Base-by-base conservation (phyloP, 1,140 invertebrate species). In the Papilio polyxenes region DNA sequence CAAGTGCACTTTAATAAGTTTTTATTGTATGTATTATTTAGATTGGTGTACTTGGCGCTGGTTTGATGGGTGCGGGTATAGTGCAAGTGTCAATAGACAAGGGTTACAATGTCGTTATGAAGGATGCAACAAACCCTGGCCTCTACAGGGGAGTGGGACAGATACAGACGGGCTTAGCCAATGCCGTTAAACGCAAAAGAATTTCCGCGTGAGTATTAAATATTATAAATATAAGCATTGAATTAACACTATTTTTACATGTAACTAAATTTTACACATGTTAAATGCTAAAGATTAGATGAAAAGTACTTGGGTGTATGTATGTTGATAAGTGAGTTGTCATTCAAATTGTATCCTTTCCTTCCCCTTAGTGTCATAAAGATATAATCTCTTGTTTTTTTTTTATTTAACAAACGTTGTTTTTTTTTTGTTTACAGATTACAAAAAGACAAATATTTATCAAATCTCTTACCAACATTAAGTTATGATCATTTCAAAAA, bases 41-140 rank as follows among this genome's bases (percentile, higher is more conserved):
- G 97, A 90, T 99, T 69, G 98, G 97, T 75, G 97, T 99, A 5
- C 95, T 99, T 65, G 99, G 99, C 48, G 99, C 99, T 84, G 99
- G 99, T 88, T 95, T 99, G 74, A 99, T 99, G 99, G 99, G 99
- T 62, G 98, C 98, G 69, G 99, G 99, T 85, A 99, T 99, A 88
- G 98, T 97, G n/a, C 98, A 99, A 89, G 99, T 99, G 4, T 97
- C 98, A 13, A 96, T 99, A 65, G 98, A 99, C 90, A 99, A 99
- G 94, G 98, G 98, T 20, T 98, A 97, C 87, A 95, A 97, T 76
- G 97, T 98, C 3, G 95, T 99, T 44, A 94, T 99, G 92, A 99
- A 99, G 94, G 99, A 99, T 93, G 97, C 98, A 8, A 97, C 96
- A 82, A 95, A 96, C 59, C 92, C 95, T 75, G 99, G 98, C 40